Conservation (phyloP, 2,797 vertebrate species). For the Thamnophis elegans region DNA sequence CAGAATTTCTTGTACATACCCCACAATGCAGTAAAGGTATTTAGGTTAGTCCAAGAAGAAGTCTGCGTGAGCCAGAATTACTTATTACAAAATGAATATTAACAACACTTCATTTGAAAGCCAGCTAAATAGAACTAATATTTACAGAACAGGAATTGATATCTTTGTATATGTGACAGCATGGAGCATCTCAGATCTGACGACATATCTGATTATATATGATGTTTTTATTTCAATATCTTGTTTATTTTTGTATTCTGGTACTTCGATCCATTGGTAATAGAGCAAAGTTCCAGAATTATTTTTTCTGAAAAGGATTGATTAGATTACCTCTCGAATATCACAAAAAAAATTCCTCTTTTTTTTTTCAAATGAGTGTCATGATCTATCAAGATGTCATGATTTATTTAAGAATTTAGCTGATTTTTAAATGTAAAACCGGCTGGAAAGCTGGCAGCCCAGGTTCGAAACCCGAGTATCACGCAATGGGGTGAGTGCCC, state of each 20-base stretch:
- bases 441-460: neutral
- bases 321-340: neutral
- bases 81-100: neutral
- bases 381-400: neutral
- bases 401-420: neutral
- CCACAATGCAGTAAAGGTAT: neutral
- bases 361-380: neutral
- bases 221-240: neutral
- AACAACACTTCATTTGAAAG: neutral
- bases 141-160: neutral
- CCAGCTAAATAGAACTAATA: neutral
- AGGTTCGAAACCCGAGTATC: neutral
- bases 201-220: neutral
- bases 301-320: neutral
- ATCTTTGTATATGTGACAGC: neutral
- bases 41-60: neutral
- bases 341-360: neutral
- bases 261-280: neutral
- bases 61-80: neutral
- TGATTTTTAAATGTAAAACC: neutral
- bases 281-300: neutral
- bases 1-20: neutral
- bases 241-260: neutral
- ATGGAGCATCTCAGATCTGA: neutral
- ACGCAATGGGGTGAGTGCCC: neutral